These are phyloP conservation scores for Perca schrenkii DNA, from an alignment of 2,113 vertebrate species.

Conservation along the genomic window DNA sequence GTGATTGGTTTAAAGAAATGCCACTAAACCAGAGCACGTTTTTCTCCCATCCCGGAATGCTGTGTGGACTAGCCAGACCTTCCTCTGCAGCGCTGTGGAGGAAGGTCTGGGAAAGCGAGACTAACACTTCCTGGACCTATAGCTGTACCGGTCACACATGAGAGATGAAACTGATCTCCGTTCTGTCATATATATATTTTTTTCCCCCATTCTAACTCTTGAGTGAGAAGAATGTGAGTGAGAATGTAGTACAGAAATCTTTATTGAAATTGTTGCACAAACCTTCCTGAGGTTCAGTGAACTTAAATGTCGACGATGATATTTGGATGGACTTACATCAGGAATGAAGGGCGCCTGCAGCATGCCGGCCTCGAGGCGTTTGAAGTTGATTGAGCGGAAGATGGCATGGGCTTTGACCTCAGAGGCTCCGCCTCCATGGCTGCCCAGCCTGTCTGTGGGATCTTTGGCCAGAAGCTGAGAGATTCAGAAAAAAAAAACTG, in stretches of 20 bases:
- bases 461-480: constrained; percentile 94
- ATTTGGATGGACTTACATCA: constrained; percentile 86
- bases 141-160: background rate
- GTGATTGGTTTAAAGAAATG: too few relatives aligned
- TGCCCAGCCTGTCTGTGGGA: constrained; percentile 90
- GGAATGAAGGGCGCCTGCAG: constrained; percentile 93
- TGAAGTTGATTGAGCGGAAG: constrained; percentile 96
- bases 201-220: too few relatives aligned
- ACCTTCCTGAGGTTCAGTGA: background rate
- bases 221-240: background rate
- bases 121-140: background rate
- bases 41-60: too few relatives aligned
- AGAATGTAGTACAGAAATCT: too few relatives aligned
- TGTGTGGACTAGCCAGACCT: too few relatives aligned
- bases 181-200: too few relatives aligned
- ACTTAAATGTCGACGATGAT: background rate
- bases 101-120: too few relatives aligned
- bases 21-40: too few relatives aligned
- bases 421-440: constrained; percentile 87
- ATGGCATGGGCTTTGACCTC: constrained; percentile 94
- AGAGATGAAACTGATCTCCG: too few relatives aligned
- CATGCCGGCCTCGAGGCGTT: constrained; percentile 95
- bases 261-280: background rate
- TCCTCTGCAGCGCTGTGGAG: too few relatives aligned
- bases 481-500: background rate